A percentile compares a stretch with the other conserved stretches of the same genome.
phyloP scores from a whole-genome alignment of 64 coral and sea anemone species.

The Dendronephthya gigantea region DNA sequence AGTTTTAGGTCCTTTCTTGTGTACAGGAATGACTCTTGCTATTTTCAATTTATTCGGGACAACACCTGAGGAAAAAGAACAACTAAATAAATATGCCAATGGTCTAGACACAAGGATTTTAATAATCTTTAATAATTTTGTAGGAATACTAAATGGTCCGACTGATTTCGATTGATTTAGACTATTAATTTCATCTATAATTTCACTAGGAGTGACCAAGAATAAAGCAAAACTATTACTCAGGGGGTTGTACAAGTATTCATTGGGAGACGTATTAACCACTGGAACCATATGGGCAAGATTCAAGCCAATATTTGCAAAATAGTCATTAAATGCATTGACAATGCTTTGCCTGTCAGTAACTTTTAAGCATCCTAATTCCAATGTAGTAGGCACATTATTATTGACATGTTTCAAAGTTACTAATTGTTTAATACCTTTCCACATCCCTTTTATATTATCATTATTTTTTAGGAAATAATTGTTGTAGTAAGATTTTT shows the following conservation, averaged over 20 bases:
- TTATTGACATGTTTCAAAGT: not conserved
- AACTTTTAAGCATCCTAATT: not conserved
- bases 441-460: constrained; percentile 22
- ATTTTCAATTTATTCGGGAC: constrained; percentile 3
- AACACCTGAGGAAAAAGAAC: not conserved
- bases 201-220: not conserved
- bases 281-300: not conserved
- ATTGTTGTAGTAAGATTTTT: constrained; percentile 7
- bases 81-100: not conserved
- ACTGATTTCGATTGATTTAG: not conserved
- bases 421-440: constrained; percentile 15
- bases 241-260: not conserved
- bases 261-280: not conserved
- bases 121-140: not conserved
- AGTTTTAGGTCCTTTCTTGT: not conserved
- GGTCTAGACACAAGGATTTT: not conserved
- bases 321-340: not conserved
- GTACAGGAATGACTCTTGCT: not conserved
- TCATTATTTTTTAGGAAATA: not conserved
- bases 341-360: not conserved
- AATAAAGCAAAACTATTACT: not conserved
- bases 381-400: not conserved
- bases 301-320: not conserved
- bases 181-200: not conserved
- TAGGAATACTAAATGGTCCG: not conserved